A percentile compares a stretch with the other conserved stretches of the same genome.
Conservation (phyloP, 2,888 invertebrate genomes). For the Caenorhabditis imperialis region DNA sequence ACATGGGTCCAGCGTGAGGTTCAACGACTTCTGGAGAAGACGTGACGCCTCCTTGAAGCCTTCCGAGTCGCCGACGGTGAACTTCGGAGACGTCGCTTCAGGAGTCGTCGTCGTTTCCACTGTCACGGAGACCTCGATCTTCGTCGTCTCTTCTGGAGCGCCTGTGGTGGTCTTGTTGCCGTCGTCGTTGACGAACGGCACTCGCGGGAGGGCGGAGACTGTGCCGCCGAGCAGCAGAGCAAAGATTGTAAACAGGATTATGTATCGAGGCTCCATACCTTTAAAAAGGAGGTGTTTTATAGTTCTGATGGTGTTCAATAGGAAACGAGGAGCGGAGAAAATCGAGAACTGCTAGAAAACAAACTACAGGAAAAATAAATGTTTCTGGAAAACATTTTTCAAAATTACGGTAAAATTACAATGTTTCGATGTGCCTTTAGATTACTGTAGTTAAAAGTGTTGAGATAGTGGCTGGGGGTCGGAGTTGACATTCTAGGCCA, state of each 20-base stretch:
- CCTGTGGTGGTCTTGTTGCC: slow-evolving; percentile 14
- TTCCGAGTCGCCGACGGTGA: slow-evolving; percentile 31
- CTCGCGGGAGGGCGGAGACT: slow-evolving; percentile 26
- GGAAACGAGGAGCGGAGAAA: no score
- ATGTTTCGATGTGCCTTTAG: no score
- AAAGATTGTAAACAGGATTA: slow-evolving; percentile 11
- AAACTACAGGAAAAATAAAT: neutral
- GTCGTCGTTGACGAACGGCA: slow-evolving; percentile 46
- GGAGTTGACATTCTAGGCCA: no score
- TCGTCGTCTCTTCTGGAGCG: neutral
- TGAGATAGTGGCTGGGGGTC: no score
- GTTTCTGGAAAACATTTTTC: no score
- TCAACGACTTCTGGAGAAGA: slow-evolving; percentile 38
- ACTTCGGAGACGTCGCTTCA: slow-evolving; percentile 10
- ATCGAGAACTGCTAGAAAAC: no score
- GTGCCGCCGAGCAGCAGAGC: slow-evolving; percentile 16
- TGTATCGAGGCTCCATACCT: slow-evolving; percentile 32
- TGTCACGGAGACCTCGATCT: neutral
- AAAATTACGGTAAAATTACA: no score
- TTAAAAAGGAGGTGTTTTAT: slow-evolving; percentile 10
- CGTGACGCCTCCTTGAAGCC: slow-evolving; percentile 41
- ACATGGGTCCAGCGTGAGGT: slow-evolving; percentile 56
- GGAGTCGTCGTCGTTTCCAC: neutral
- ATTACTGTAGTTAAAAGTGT: no score
- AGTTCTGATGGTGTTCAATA: no score